Percentiles rank a stretch among this genome's conserved stretches.
Evolutionary conservation across 2,888 invertebrate genomes (phyloP).

Genomic region (Hypercompe scribonia): DNA sequence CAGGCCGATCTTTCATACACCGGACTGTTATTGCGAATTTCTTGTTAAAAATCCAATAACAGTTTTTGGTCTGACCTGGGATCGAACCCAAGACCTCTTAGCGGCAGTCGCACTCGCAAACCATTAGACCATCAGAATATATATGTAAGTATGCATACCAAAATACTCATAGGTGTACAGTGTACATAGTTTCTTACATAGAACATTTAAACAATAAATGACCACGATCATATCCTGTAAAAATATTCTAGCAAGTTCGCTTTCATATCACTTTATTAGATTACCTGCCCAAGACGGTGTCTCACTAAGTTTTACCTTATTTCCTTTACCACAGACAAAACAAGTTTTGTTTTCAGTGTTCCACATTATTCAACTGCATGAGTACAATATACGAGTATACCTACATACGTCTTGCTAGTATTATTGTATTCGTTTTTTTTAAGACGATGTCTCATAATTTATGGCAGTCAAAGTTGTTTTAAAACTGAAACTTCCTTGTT

Average conservation of each 20-base stretch:
- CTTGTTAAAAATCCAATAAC: too few relatives aligned
- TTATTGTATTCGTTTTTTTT: conserved; percentile 25
- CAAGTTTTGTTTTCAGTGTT: conserved; percentile 17
- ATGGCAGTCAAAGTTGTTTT: conserved; percentile 21
- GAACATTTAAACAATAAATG: too few relatives aligned
- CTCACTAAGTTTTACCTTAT: background rate
- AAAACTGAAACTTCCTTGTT: conserved; percentile 28
- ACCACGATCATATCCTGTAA: background rate
- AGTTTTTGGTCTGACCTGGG: too few relatives aligned
- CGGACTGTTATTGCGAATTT: too few relatives aligned
- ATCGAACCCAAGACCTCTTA: too few relatives aligned
- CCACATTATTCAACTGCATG: conserved; percentile 16
- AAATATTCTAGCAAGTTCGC: background rate
- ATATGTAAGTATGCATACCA: too few relatives aligned
- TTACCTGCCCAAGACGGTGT: background rate
- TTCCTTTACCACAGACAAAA: background rate
- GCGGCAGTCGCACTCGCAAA: too few relatives aligned
- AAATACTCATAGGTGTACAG: too few relatives aligned
- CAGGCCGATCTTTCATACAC: too few relatives aligned
- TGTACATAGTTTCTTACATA: too few relatives aligned
- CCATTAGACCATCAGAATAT: too few relatives aligned
- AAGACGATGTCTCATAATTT: conserved; percentile 31
- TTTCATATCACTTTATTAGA: background rate
- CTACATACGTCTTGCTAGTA: conserved; percentile 19
- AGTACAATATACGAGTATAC: conserved; percentile 13